Evolutionary conservation across 2,888 invertebrate genomes (phyloP).

Genomic region (Tethea ocularis): DNA sequence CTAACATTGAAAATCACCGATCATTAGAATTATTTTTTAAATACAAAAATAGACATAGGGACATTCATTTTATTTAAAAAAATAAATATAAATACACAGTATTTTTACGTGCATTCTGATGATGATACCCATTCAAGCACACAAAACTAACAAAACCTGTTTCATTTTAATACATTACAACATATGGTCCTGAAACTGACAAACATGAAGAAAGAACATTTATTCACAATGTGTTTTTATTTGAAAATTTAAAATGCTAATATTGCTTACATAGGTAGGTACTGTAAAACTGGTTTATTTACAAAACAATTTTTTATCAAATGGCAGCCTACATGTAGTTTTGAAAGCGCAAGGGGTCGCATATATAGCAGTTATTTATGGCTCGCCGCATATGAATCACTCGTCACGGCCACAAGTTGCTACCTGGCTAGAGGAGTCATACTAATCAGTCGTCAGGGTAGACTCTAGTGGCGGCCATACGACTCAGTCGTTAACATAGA

Average conservation of each 20-base stretch:
- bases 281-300: conserved; percentile 57
- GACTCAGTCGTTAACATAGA: too few relatives aligned
- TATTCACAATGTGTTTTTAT: conserved; percentile 71
- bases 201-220: conserved; percentile 42
- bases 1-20: not conserved
- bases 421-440: not conserved
- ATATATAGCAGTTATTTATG: not conserved
- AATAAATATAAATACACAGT: not conserved
- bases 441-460: not conserved
- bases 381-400: not conserved
- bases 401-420: not conserved
- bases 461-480: not conserved
- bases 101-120: not conserved
- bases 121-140: not conserved
- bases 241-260: conserved; percentile 72
- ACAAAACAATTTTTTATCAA: conserved; percentile 35
- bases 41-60: not conserved
- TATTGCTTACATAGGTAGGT: conserved; percentile 77
- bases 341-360: not conserved
- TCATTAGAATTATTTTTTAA: not conserved
- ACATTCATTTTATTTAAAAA: not conserved
- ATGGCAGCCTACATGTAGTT: not conserved
- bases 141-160: not conserved
- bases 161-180: conserved; percentile 12
- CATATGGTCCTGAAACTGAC: conserved; percentile 21